Conservation (phyloP, 1,140 invertebrate genomes). For the Drosophila parvula region DNA sequence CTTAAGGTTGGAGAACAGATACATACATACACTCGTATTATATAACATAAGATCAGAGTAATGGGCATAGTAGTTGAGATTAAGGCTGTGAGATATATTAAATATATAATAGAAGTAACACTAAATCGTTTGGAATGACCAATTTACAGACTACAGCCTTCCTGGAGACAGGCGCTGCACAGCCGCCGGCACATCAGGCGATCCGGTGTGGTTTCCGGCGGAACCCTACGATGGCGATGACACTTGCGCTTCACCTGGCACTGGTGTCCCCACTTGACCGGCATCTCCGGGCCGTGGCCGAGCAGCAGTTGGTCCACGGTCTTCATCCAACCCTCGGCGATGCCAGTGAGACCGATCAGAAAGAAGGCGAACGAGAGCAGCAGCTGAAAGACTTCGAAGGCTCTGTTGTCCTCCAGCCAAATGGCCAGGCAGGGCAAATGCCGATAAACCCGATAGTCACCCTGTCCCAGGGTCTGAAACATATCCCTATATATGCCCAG, state of each 20-base stretch:
- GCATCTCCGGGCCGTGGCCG: not conserved
- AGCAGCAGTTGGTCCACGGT: not conserved
- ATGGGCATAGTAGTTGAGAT: no score
- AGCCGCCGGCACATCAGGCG: not conserved
- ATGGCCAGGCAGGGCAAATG: not conserved
- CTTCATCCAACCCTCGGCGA: not conserved
- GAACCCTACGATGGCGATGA: not conserved
- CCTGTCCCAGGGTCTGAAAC: not conserved
- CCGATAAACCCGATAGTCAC: not conserved
- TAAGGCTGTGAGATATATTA: no score
- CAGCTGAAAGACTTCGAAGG: conserved; percentile 6
- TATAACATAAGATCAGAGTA: no score
- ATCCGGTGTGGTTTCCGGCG: not conserved
- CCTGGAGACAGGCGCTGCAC: not conserved
- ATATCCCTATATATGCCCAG: conserved; percentile 7
- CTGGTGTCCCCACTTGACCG: not conserved
- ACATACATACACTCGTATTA: no score
- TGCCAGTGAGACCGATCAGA: not conserved
- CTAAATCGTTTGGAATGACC: no score
- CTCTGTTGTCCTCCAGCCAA: not conserved
- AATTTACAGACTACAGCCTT: not conserved
- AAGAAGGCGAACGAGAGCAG: conserved; percentile 3
- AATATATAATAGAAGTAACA: no score
- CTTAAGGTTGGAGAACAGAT: no score
- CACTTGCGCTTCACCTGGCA: not conserved